Conservation (phyloP, 1,140 invertebrate species). For the Drosophila tristis region DNA sequence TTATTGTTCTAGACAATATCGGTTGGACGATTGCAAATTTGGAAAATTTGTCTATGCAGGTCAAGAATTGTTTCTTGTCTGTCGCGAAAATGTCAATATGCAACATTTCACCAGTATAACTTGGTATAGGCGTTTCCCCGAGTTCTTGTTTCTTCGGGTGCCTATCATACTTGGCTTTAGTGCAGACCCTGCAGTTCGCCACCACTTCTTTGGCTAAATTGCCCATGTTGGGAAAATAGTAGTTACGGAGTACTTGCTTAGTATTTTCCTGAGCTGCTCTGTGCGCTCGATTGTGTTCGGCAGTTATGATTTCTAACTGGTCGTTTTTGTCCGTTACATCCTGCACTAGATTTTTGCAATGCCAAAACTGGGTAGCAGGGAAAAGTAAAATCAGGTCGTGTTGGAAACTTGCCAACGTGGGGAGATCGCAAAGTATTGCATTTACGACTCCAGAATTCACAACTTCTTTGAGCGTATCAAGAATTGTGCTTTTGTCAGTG, state of each 20-base stretch:
- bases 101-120: conserved; percentile 22
- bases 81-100: conserved; percentile 39
- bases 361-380: conserved; percentile 22
- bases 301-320: conserved; percentile 20
- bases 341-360: conserved; percentile 22
- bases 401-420: conserved; percentile 11
- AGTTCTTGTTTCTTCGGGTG: conserved; percentile 32
- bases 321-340: conserved; percentile 12
- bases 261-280: conserved; percentile 39
- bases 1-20: conserved; percentile 23
- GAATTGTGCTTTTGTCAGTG: conserved; percentile 5
- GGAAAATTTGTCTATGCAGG: conserved; percentile 37
- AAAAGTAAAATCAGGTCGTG: conserved; percentile 19
- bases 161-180: conserved; percentile 17
- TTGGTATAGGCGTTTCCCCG: conserved; percentile 22
- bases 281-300: conserved; percentile 21
- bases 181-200: conserved; percentile 30
- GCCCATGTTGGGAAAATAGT: conserved; percentile 41
- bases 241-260: conserved; percentile 26
- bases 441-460: conserved; percentile 21
- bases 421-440: conserved; percentile 1
- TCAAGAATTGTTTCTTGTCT: conserved; percentile 24
- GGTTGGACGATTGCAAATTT: conserved; percentile 35
- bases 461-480: conserved; percentile 16
- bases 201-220: conserved; percentile 33